Percentiles rank a stretch among this genome's conserved stretches.
Conservation (phyloP, 2,113 vertebrate species). For the Pyrgilauda ruficollis region DNA sequence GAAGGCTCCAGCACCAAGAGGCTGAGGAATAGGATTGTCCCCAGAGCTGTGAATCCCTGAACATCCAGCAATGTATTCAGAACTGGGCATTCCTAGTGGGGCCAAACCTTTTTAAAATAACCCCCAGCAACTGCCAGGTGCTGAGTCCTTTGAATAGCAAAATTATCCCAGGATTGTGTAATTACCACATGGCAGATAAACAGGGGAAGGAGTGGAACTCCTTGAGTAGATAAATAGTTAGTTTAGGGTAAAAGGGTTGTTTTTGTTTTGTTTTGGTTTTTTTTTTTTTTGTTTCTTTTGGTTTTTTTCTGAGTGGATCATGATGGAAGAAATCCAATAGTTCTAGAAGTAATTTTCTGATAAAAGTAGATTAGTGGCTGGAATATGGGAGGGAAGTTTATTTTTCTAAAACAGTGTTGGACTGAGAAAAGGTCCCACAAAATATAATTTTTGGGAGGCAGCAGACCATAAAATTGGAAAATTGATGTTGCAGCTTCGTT, state of each 20-base stretch:
- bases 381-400: not conserved
- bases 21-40: not conserved
- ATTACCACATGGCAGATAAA: not conserved
- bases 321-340: not conserved
- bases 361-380: not conserved
- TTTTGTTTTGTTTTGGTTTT: no score
- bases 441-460: constrained; percentile 32
- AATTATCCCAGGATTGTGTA: not conserved
- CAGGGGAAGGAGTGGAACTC: not conserved
- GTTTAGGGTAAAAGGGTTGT: not conserved
- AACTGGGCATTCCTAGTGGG: not conserved
- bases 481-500: constrained; percentile 2
- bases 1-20: not conserved
- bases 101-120: not conserved
- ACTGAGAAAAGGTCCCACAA: not conserved
- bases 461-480: constrained; percentile 43
- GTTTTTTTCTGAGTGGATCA: not conserved
- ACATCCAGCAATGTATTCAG: not conserved
- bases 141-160: not conserved
- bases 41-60: not conserved
- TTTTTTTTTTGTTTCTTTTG: no score
- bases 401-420: not conserved
- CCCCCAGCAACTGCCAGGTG: not conserved
- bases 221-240: not conserved
- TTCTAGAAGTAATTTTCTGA: not conserved